phyloP scores from a whole-genome alignment of 92 coral and sea anemone species.

The Diadumene lineata region DNA sequence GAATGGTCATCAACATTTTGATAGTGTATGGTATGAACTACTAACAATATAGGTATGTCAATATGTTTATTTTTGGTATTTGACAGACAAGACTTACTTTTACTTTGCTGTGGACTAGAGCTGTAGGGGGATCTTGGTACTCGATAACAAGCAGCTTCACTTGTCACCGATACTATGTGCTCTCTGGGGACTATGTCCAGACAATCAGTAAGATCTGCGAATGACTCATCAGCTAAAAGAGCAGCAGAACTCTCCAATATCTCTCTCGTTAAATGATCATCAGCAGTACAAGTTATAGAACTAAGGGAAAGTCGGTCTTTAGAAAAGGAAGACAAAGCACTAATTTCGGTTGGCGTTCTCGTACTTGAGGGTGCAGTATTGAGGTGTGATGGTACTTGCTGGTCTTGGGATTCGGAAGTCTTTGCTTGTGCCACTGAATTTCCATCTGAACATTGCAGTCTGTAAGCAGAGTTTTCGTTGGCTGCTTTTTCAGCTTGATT shows the following conservation, averaged over 20 bases:
- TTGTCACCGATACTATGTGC: conserved; percentile 2
- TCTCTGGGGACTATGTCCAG: neutral
- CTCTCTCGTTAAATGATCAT: conserved; percentile 66
- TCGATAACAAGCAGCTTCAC: neutral
- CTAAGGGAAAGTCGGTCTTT: no score
- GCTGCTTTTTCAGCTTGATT: no score
- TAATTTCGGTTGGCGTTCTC: neutral
- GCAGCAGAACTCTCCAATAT: conserved; percentile 77
- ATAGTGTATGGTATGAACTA: no score
- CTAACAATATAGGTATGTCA: no score
- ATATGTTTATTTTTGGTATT: no score
- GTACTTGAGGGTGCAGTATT: neutral
- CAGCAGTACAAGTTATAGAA: conserved; percentile 13
- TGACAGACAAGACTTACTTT: neutral
- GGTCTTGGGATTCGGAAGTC: no score
- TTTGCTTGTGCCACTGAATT: no score
- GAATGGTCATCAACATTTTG: no score
- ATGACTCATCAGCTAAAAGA: conserved; percentile 72
- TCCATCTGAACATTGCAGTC: no score
- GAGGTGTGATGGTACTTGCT: neutral
- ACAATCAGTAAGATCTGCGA: conserved; percentile 44
- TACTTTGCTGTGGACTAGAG: conserved; percentile 10
- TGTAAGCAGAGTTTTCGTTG: no score
- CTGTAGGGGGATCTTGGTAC: neutral
- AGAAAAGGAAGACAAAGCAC: no score